A percentile compares a stretch with the other conserved stretches of the same genome.
These are phyloP conservation scores for Odontocolon sp. DNA, from an alignment of 2,888 invertebrate genomes.

Conservation along the genomic window DNA sequence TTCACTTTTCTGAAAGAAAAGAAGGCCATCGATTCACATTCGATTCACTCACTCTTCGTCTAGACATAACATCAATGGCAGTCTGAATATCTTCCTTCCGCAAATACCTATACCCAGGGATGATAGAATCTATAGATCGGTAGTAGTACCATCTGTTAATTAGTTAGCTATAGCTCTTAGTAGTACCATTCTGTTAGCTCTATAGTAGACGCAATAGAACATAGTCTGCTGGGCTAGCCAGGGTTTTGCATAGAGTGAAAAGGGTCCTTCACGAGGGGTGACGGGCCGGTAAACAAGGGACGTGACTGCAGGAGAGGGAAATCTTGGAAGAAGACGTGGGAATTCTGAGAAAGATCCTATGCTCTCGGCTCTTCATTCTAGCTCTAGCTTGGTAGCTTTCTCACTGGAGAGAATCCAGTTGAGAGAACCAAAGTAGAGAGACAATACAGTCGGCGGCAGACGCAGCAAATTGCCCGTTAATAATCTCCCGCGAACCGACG, in stretches of 20 bases:
- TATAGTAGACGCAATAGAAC: background rate
- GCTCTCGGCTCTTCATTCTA: conserved; percentile 40
- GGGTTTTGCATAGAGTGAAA: conserved; percentile 54
- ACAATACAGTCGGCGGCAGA: conserved; percentile 80
- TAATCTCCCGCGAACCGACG: conserved; percentile 73
- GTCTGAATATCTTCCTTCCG: background rate
- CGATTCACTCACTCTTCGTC: conserved; percentile 1
- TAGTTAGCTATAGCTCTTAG: no score
- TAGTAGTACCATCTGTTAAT: conserved; percentile 23
- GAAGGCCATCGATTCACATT: no score
- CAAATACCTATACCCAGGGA: background rate
- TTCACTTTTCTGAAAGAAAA: background rate
- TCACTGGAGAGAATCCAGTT: conserved; percentile 63
- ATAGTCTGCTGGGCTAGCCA: conserved; percentile 10
- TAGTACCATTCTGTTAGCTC: background rate
- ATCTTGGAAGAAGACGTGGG: conserved; percentile 58
- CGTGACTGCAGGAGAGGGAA: conserved; percentile 33
- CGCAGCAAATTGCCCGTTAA: conserved; percentile 80
- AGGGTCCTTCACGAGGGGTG: conserved; percentile 39
- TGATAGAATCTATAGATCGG: background rate
- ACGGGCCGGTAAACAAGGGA: conserved; percentile 27
- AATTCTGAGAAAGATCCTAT: conserved; percentile 16
- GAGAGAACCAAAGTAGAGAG: conserved; percentile 52
- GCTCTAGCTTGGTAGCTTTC: conserved; percentile 30
- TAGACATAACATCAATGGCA: conserved; percentile 10